Conservation (phyloP, 1,140 invertebrate genomes). For the Melanaphis sacchari region DNA sequence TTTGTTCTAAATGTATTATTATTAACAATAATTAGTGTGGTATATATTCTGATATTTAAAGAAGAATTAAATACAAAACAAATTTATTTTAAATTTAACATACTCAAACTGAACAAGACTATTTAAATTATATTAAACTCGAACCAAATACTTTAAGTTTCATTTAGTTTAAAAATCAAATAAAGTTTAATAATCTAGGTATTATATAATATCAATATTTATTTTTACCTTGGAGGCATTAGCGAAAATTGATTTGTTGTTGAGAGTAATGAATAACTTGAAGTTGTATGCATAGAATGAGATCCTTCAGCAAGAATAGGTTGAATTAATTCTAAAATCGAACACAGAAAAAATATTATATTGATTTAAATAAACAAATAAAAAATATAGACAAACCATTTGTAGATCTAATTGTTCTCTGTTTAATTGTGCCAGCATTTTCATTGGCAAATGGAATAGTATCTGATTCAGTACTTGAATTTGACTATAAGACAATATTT, state of each 20-base stretch:
- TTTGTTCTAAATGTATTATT: background rate
- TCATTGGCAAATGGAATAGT: slow-evolving; percentile 98
- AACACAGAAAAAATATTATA: background rate
- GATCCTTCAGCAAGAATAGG: slow-evolving; percentile 50
- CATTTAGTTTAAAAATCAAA: too few species aligned
- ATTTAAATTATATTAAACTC: too few species aligned
- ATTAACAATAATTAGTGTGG: background rate
- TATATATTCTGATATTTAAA: too few species aligned
- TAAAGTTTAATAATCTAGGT: too few species aligned
- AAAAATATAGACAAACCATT: slow-evolving; percentile 55
- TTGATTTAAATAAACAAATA: background rate
- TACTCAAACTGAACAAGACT: too few species aligned
- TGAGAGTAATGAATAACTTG: slow-evolving; percentile 43
- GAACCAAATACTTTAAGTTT: too few species aligned
- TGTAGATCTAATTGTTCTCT: slow-evolving; percentile 68
- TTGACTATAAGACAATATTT: slow-evolving; percentile 72
- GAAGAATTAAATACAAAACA: too few species aligned
- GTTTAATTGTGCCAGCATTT: slow-evolving; percentile 97
- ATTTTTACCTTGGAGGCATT: slow-evolving; percentile 24
- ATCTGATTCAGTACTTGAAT: slow-evolving; percentile 92
- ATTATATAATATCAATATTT: slow-evolving; percentile 1
- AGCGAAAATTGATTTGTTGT: slow-evolving; percentile 34
- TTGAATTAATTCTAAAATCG: slow-evolving; percentile 45
- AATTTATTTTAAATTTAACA: too few species aligned
- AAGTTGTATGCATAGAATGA: slow-evolving; percentile 32